Conservation (phyloP, 2,113 vertebrate genomes). For the Nothocercus nigrocapillus region DNA sequence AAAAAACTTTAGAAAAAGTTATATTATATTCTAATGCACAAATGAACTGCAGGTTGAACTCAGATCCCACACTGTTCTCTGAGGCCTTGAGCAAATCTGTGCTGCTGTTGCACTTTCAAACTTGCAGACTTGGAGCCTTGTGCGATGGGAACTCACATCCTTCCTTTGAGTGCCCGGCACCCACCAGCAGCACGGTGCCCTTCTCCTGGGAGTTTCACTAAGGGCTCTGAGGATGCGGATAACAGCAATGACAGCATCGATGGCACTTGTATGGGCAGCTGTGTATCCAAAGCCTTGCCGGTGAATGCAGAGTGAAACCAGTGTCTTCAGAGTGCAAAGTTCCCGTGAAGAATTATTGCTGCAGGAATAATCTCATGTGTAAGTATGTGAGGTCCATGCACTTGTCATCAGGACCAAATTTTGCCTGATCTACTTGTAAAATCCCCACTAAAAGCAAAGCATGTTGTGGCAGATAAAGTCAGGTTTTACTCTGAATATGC, state of each 20-base stretch:
- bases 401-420: accelerated
- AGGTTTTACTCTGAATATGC: neutral
- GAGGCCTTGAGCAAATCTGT: neutral
- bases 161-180: neutral
- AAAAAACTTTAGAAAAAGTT: neutral
- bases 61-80: neutral
- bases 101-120: neutral
- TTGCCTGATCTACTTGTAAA: neutral
- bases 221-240: neutral
- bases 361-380: neutral
- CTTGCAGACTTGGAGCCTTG: neutral
- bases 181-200: accelerated
- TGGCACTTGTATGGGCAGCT: neutral
- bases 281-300: neutral
- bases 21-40: neutral
- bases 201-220: accelerated
- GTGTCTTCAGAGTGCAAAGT: accelerated
- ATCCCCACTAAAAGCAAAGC: neutral
- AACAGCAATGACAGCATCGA: accelerated
- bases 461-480: neutral
- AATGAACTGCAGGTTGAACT: neutral
- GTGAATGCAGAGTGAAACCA: accelerated
- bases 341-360: neutral
- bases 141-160: neutral
- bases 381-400: neutral